Evolutionary conservation across 2,113 vertebrate genomes (phyloP).

Genomic region (Vanacampus margaritifer): DNA sequence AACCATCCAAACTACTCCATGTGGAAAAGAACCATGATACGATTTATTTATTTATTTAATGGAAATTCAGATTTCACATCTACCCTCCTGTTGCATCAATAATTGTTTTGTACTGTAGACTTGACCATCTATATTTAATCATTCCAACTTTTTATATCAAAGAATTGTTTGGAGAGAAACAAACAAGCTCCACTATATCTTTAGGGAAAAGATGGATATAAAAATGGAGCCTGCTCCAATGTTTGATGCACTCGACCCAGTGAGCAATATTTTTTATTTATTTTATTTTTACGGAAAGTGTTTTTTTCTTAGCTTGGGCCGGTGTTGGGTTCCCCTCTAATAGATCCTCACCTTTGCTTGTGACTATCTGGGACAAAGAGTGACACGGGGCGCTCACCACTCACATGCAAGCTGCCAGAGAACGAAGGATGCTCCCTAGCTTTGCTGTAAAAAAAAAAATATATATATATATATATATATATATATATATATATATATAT

Average conservation of each 20-base stretch:
- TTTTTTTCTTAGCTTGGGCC: neutral
- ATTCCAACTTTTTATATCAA: neutral
- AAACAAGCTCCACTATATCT: neutral
- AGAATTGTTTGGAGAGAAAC: neutral
- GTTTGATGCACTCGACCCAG: neutral
- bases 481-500: too few species aligned
- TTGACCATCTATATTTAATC: neutral
- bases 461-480: too few species aligned
- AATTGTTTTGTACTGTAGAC: too few species aligned
- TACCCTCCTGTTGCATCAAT: too few species aligned
- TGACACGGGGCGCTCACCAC: slow-evolving; percentile 11
- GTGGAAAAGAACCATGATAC: too few species aligned
- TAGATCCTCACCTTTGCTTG: neutral
- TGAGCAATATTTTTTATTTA: neutral
- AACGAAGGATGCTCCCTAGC: slow-evolving; percentile 9
- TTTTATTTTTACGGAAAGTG: neutral
- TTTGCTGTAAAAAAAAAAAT: slow-evolving; percentile 12
- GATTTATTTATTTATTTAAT: too few species aligned
- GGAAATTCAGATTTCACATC: too few species aligned
- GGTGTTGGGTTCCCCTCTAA: neutral
- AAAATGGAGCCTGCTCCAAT: neutral
- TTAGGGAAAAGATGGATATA: neutral
- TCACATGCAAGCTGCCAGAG: slow-evolving; percentile 5
- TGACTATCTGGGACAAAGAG: neutral
- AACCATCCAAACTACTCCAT: too few species aligned